phyloP scores from a whole-genome alignment of 2,113 vertebrate species.

The Daubentonia madagascariensis region DNA sequence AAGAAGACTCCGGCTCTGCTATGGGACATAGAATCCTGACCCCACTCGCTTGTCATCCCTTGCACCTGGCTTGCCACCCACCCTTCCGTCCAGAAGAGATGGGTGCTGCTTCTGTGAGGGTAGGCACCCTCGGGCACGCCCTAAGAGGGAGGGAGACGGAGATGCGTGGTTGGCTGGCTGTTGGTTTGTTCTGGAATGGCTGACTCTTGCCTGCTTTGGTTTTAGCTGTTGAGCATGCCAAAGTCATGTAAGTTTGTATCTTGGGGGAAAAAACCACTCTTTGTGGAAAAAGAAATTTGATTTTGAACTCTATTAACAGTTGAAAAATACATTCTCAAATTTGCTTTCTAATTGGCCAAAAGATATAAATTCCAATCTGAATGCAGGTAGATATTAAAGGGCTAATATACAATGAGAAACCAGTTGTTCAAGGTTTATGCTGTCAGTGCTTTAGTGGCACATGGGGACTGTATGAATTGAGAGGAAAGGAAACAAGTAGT shows the following conservation, averaged over 20 bases:
- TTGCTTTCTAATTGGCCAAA: slow-evolving; percentile 71
- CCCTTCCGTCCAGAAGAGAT: slow-evolving; percentile 43
- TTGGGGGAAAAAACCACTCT: slow-evolving; percentile 44
- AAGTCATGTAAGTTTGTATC: slow-evolving; percentile 28
- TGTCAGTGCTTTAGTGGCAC: slow-evolving; percentile 40
- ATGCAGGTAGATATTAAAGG: slow-evolving; percentile 81
- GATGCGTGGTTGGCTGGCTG: background rate
- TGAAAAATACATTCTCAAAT: slow-evolving; percentile 44
- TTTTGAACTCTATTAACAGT: slow-evolving; percentile 44
- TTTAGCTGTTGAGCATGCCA: slow-evolving; percentile 48
- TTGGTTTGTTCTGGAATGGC: slow-evolving; percentile 15
- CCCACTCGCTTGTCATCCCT: background rate
- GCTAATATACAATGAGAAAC: slow-evolving; percentile 77
- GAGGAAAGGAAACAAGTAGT: slow-evolving; percentile 46
- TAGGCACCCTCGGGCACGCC: background rate
- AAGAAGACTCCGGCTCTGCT: slow-evolving; percentile 16
- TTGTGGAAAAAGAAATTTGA: slow-evolving; percentile 6
- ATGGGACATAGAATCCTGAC: background rate
- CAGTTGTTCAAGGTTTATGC: slow-evolving; percentile 46
- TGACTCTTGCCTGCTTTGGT: slow-evolving; percentile 49
- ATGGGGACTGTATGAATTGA: slow-evolving; percentile 56
- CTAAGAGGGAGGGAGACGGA: background rate
- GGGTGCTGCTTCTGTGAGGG: background rate
- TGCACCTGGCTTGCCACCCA: background rate
- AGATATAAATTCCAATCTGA: slow-evolving; percentile 48